Evolutionary conservation across 2,888 invertebrate genomes (phyloP).

Genomic region (Bembecia ichneumoniformis): DNA sequence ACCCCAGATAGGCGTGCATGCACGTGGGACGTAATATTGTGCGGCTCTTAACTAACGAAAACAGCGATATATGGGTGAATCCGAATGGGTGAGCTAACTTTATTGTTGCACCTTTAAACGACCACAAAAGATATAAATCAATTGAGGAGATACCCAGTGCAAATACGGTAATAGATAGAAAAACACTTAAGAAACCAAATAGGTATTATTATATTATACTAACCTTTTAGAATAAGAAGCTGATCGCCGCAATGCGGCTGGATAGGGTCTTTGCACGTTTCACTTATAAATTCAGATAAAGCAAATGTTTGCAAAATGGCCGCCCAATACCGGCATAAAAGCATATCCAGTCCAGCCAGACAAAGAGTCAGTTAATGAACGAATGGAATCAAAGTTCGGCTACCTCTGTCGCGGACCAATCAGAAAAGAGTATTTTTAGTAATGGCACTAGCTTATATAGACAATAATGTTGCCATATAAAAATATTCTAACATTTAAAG

Average conservation of each 20-base stretch:
- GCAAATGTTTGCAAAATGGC: slow-evolving; percentile 45
- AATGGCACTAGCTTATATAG: slow-evolving; percentile 48
- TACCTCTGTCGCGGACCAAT: slow-evolving; percentile 39
- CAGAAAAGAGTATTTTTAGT: slow-evolving; percentile 43
- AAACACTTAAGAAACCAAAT: too few relatives aligned
- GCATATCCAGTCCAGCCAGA: neutral
- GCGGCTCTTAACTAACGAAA: slow-evolving; percentile 65
- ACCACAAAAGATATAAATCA: slow-evolving; percentile 64
- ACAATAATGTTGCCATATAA: slow-evolving; percentile 35
- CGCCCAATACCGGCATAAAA: slow-evolving; percentile 2
- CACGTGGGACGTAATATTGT: slow-evolving; percentile 23
- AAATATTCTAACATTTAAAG: slow-evolving; percentile 6
- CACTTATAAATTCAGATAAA: slow-evolving; percentile 7
- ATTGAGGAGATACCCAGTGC: slow-evolving; percentile 77
- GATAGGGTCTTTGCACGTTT: slow-evolving; percentile 26
- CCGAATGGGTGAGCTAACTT: slow-evolving; percentile 66
- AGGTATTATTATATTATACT: neutral
- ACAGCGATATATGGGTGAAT: slow-evolving; percentile 54
- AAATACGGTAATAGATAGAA: slow-evolving; percentile 17
- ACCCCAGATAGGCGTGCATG: neutral
- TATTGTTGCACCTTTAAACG: slow-evolving; percentile 73
- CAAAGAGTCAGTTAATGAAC: neutral
- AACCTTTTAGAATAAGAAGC: slow-evolving; percentile 11
- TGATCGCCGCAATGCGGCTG: slow-evolving; percentile 56
- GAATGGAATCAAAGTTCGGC: slow-evolving; percentile 1